Conservation (phyloP, 2,113 vertebrate species). For the Seriola rivoliana region DNA sequence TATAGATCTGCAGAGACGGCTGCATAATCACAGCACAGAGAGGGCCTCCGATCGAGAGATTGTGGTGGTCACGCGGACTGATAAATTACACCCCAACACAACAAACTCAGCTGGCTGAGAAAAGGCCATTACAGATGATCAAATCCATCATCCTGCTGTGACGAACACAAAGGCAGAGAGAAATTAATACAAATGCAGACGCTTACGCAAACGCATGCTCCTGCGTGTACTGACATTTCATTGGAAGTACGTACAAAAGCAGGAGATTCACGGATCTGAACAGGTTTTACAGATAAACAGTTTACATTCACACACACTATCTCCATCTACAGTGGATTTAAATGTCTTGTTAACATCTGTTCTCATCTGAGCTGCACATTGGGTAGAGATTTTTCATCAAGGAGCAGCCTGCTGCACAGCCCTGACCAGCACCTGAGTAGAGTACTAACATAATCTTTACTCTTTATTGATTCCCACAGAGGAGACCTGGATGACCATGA, state of each 20-base stretch:
- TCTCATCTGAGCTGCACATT: background rate
- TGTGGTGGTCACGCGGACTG: conserved; percentile 5
- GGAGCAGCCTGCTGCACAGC: background rate
- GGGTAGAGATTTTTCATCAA: background rate
- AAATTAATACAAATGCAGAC: background rate
- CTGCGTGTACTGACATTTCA: background rate
- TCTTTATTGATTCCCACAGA: conserved; percentile 11
- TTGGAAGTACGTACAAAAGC: too few species aligned
- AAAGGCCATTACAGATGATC: conserved; percentile 22
- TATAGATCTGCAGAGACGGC: conserved; percentile 33
- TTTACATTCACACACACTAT: background rate
- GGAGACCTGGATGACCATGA: background rate
- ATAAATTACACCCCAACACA: conserved; percentile 37
- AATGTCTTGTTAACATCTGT: background rate
- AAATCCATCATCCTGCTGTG: conserved; percentile 42
- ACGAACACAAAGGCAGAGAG: background rate
- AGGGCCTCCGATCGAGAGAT: background rate
- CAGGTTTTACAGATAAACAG: too few species aligned
- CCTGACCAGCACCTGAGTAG: background rate
- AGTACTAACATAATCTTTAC: conserved; percentile 13
- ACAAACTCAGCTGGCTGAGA: conserved; percentile 24
- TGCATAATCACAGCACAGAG: conserved; percentile 11
- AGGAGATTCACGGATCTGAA: too few species aligned
- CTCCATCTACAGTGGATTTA: background rate
- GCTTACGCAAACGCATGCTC: background rate